Evolutionary conservation across 2,888 invertebrate genomes (phyloP).

Genomic region (Lingula anatina): DNA sequence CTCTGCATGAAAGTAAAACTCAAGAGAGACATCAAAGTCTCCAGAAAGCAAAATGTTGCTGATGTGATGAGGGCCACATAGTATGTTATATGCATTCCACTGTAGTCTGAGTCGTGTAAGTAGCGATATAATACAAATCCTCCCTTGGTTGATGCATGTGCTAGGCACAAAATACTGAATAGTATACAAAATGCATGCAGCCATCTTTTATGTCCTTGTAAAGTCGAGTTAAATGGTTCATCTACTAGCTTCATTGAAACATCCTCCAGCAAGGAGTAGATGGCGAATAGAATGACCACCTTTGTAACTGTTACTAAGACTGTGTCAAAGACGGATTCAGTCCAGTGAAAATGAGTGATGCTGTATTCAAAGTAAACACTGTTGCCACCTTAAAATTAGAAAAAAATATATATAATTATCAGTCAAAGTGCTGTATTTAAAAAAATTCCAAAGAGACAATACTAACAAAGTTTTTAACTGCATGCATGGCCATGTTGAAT

Average conservation of each 20-base stretch:
- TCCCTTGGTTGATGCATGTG: slow-evolving; percentile 27
- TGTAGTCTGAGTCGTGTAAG: slow-evolving; percentile 19
- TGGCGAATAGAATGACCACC: slow-evolving; percentile 20
- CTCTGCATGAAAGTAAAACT: slow-evolving; percentile 26
- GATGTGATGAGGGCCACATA: slow-evolving; percentile 33
- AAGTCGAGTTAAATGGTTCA: slow-evolving; percentile 15
- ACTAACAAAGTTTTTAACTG: not conserved
- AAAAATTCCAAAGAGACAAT: not conserved
- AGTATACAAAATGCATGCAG: slow-evolving; percentile 16
- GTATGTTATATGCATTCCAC: slow-evolving; percentile 33
- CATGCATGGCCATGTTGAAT: no score
- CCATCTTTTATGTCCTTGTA: slow-evolving; percentile 10
- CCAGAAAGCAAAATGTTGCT: slow-evolving; percentile 24
- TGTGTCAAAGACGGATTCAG: slow-evolving; percentile 42
- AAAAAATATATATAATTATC: not conserved
- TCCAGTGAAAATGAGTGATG: slow-evolving; percentile 32
- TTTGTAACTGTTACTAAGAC: slow-evolving; percentile 34
- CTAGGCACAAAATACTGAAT: slow-evolving; percentile 15
- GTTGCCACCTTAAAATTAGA: slow-evolving; percentile 31
- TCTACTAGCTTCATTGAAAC: slow-evolving; percentile 19
- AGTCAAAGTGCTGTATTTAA: not conserved
- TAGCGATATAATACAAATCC: slow-evolving; percentile 27
- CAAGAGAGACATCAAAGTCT: slow-evolving; percentile 22
- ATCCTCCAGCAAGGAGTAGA: slow-evolving; percentile 26
- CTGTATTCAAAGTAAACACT: slow-evolving; percentile 40